Evolutionary conservation across 2,797 vertebrate genomes (phyloP), one percentile per base, ranked within the genome.

Genomic region (Telmatherina bonti): DNA sequence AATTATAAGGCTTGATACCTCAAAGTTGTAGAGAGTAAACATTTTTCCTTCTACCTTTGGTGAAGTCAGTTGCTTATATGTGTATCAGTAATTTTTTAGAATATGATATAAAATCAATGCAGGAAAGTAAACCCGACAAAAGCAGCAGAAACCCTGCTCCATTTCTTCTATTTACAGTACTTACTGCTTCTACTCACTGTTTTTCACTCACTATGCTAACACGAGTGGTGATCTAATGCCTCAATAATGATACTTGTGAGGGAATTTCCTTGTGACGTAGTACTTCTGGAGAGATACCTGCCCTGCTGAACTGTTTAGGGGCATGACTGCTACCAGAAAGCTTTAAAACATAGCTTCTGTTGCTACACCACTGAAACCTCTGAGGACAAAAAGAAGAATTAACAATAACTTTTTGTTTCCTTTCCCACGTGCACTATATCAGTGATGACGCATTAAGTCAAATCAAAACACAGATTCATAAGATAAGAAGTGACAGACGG

Each of bases 241-340:
- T 15, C 31, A 56, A 59, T 35, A 57, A n/a, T 18, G 45, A 64
- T 2, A 9, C 16, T 20, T 2, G 35, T 2, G 11, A 31, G 68
- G 75, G 77, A 41, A 70, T 70, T 79, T 51, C 72, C 73, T 45
- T n/a, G 27, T 74, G 41, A 81, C 1, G 12, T 24, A 70, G 5
- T 5, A 22, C 12, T 27, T 24, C 31, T 4, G 22, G 4, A n/a
- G 12, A 10, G 27, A 7, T 13, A 1, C 15, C 0, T 10, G 12
- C 1, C 10, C 3, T n/a, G 1, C 6, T 49, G 4, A 4, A n/a
- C 18, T 57, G 1, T 30, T 47, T 1, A 0, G 47, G 0, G 1
- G 5, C 38, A 18, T 1, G n/a, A n/a, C 9, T 7, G 0, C 18
- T 12, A 2, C 45, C 3, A n/a, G 7, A 4, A 18, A 16, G 3